Percentiles rank a stretch among this genome's conserved stretches.
Evolutionary conservation across 2,888 invertebrate genomes (phyloP).

Genomic region (Eupithecia pulchellata): DNA sequence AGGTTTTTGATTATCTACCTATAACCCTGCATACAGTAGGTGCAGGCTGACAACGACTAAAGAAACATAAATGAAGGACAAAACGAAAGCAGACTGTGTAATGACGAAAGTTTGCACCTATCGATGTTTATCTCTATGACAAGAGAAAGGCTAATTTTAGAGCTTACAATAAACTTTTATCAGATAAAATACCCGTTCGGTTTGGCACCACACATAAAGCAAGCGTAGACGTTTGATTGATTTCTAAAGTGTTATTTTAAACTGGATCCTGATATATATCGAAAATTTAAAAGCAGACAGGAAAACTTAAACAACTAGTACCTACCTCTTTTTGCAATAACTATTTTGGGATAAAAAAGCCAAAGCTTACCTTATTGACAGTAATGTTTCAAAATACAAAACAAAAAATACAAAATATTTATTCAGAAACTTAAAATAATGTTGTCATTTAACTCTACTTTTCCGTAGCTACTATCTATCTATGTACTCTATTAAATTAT

Average conservation of each 20-base stretch:
- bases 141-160: conserved; percentile 6
- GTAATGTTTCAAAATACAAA: too few species aligned
- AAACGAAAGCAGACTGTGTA: conserved; percentile 5
- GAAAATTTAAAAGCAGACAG: too few species aligned
- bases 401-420: too few species aligned
- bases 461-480: too few species aligned
- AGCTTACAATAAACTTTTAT: neutral
- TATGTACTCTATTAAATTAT: too few species aligned
- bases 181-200: neutral
- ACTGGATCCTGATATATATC: neutral
- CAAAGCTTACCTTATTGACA: too few species aligned
- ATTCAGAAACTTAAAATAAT: neutral
- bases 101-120: neutral
- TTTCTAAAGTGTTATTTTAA: neutral
- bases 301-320: too few species aligned
- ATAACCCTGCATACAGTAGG: too few species aligned
- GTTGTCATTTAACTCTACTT: neutral
- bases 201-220: neutral
- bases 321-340: too few species aligned
- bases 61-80: neutral
- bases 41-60: neutral
- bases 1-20: too few species aligned
- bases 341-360: too few species aligned
- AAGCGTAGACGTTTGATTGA: neutral
- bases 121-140: neutral